phyloP scores from a whole-genome alignment of 1,140 invertebrate species.

The Leguminivora glycinivorella region DNA sequence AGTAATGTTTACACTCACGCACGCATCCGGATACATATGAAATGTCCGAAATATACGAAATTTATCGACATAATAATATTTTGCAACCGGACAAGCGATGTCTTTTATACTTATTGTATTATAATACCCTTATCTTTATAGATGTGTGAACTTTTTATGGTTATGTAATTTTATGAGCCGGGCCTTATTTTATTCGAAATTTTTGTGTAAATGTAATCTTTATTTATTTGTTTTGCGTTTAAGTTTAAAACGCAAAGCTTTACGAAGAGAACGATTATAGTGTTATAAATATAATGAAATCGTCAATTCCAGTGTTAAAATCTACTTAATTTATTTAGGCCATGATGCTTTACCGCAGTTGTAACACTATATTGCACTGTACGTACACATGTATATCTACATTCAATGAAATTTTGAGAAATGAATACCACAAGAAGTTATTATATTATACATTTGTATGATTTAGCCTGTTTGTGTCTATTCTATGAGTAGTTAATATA shows the following conservation, averaged over 20 bases:
- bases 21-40: constrained; percentile 6
- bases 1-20: background rate
- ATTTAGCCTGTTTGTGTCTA: too few relatives aligned
- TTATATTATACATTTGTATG: too few relatives aligned
- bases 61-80: constrained; percentile 15
- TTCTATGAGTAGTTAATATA: too few relatives aligned
- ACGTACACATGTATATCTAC: too few relatives aligned
- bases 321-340: too few relatives aligned
- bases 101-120: constrained; percentile 4
- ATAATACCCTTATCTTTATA: constrained; percentile 18
- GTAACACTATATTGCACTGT: too few relatives aligned
- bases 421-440: too few relatives aligned
- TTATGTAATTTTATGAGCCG: constrained; percentile 1
- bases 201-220: background rate
- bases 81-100: background rate
- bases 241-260: background rate
- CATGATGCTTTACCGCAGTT: too few relatives aligned
- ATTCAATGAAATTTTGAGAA: too few relatives aligned
- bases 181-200: background rate
- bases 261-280: too few relatives aligned
- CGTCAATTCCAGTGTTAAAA: too few relatives aligned
- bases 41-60: background rate
- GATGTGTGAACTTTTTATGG: constrained; percentile 10
- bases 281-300: too few relatives aligned
- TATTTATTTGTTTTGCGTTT: background rate